phyloP scores from a whole-genome alignment of 1,140 invertebrate genomes.

The Monomorium pharaonis region DNA sequence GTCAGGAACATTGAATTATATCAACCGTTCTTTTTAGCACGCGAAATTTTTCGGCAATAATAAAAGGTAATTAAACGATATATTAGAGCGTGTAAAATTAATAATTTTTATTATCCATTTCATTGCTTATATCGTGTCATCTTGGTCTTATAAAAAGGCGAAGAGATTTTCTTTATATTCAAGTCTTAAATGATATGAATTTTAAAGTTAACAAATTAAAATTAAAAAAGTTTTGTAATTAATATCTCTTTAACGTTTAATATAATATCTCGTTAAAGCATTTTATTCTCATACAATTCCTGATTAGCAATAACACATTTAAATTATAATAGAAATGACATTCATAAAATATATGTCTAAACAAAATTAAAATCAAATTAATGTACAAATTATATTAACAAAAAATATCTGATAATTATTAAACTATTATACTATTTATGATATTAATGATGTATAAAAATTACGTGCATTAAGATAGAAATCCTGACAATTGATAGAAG shows the following conservation, averaged over 20 bases:
- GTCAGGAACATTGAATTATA: not conserved
- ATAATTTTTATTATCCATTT: not conserved
- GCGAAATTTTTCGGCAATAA: not conserved
- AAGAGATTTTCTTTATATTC: not conserved
- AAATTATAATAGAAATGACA: not conserved
- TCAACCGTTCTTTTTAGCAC: not conserved
- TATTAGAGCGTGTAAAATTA: not conserved
- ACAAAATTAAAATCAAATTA: not conserved
- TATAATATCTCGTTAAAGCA: not conserved
- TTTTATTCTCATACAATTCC: not conserved
- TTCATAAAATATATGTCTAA: not conserved
- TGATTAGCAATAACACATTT: not conserved
- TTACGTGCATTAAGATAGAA: not conserved
- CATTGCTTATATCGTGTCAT: not conserved
- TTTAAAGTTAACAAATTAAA: not conserved
- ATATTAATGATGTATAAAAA: not conserved
- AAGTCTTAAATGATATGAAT: not conserved
- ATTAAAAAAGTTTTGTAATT: not conserved
- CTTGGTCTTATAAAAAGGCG: not conserved
- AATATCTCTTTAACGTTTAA: not conserved
- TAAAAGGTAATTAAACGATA: not conserved
- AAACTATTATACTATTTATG: not conserved
- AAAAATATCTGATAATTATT: not conserved
- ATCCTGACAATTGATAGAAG: not conserved
- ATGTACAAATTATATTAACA: not conserved